Percentiles rank a stretch among this genome's conserved stretches.
Conservation (phyloP, 2,113 vertebrate species). For the Dicrurus megarhynchus region DNA sequence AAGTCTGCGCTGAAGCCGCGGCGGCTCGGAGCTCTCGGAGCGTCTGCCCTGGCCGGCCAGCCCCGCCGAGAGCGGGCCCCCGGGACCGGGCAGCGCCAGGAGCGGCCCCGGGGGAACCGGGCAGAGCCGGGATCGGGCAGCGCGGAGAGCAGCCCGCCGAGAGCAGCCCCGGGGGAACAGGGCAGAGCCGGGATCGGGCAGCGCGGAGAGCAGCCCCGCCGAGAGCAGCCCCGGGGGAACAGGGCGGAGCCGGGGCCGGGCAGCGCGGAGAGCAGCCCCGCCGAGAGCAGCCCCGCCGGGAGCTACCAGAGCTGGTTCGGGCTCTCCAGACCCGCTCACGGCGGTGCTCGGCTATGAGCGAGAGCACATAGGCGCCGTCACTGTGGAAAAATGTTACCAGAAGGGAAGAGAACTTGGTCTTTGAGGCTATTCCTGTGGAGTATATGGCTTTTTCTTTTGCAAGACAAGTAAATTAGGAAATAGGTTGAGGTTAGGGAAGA, state of each 20-base stretch:
- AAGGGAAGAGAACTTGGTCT: neutral
- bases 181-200: neutral
- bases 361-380: accelerated
- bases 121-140: too few species aligned
- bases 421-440: neutral
- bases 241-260: neutral
- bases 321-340: accelerated
- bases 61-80: neutral
- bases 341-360: neutral
- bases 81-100: too few species aligned
- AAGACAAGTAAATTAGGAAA: neutral
- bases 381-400: accelerated
- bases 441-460: neutral
- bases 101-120: too few species aligned
- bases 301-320: accelerated
- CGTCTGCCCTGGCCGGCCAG: neutral
- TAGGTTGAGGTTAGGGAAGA: neutral
- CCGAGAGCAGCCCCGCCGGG: neutral
- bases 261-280: neutral
- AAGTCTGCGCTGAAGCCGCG: accelerated
- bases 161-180: too few species aligned
- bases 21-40: neutral
- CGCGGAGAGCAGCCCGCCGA: too few species aligned
- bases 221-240: too few species aligned
- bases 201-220: accelerated